Evolutionary conservation across 2,113 vertebrate genomes (phyloP).

Genomic region (Tenebrosternarchus preto): DNA sequence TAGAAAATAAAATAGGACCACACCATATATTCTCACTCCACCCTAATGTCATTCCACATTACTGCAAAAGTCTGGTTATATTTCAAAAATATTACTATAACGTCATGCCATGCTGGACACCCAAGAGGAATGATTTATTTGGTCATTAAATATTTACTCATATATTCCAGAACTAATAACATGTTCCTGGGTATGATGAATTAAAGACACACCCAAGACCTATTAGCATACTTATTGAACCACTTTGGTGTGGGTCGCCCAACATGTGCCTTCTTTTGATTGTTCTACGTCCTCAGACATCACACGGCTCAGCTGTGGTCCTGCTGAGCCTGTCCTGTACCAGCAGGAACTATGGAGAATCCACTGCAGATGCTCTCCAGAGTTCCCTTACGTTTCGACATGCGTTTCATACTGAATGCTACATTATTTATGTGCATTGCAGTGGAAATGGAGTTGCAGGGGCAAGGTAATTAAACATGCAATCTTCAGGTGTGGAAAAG

Average conservation of each 20-base stretch:
- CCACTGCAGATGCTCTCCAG: slow-evolving; percentile 15
- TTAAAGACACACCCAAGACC: slow-evolving; percentile 34
- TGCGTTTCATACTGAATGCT: slow-evolving; percentile 11
- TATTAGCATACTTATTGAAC: slow-evolving; percentile 60
- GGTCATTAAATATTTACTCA: slow-evolving; percentile 54
- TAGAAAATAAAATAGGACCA: background rate
- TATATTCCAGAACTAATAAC: slow-evolving; percentile 30
- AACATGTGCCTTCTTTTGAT: slow-evolving; percentile 28
- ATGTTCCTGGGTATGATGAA: slow-evolving; percentile 37
- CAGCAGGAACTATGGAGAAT: slow-evolving; percentile 18
- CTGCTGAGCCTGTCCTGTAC: slow-evolving; percentile 30
- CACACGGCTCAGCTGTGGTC: slow-evolving; percentile 34
- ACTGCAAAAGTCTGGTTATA: slow-evolving; percentile 16
- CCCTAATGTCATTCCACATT: background rate
- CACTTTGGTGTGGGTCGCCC: slow-evolving; percentile 34
- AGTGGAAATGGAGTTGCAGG: background rate
- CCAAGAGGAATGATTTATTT: slow-evolving; percentile 45
- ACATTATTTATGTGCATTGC: slow-evolving; percentile 22
- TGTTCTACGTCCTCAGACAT: slow-evolving; percentile 8
- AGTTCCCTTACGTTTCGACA: background rate
- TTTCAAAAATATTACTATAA: slow-evolving; percentile 26
- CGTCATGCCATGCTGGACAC: slow-evolving; percentile 19
- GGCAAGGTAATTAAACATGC: slow-evolving; percentile 23
- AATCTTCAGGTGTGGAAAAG: slow-evolving; percentile 16
- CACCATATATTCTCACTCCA: background rate